Conservation (phyloP, 2,888 invertebrate genomes). For the Arge pagana region DNA sequence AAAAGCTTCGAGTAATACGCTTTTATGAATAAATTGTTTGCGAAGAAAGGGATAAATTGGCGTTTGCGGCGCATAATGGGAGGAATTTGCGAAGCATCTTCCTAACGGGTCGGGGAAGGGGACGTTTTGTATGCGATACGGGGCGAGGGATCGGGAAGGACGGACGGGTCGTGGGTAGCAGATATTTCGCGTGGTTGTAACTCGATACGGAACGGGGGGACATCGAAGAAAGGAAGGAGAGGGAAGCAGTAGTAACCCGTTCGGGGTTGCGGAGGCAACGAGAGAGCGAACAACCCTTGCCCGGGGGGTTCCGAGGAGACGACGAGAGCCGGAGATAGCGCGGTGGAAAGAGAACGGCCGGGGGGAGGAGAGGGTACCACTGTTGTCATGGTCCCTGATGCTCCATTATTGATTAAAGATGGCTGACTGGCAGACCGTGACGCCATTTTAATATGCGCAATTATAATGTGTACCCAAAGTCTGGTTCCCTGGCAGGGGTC, state of each 20-base stretch:
- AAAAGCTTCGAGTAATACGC: too few relatives aligned
- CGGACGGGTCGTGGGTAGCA: slow-evolving; percentile 1
- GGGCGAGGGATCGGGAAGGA: too few relatives aligned
- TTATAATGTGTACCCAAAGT: slow-evolving; percentile 53
- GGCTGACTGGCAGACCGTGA: slow-evolving; percentile 48
- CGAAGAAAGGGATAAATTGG: too few relatives aligned
- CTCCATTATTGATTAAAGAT: slow-evolving; percentile 59
- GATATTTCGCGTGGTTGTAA: slow-evolving; percentile 18
- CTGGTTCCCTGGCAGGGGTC: slow-evolving; percentile 28
- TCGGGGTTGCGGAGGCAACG: too few relatives aligned
- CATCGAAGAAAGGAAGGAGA: neutral
- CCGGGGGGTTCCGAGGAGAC: slow-evolving; percentile 48
- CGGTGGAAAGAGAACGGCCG: slow-evolving; percentile 45
- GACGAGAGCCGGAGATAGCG: slow-evolving; percentile 44
- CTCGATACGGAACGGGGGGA: slow-evolving; percentile 6
- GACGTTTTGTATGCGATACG: too few relatives aligned
- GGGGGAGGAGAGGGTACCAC: slow-evolving; percentile 50
- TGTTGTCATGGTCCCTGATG: slow-evolving; percentile 60
- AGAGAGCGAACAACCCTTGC: slow-evolving; percentile 46
- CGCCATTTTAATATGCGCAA: slow-evolving; percentile 59
- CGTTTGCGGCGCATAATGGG: too few relatives aligned
- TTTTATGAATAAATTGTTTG: too few relatives aligned
- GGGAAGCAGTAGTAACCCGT: too few relatives aligned
- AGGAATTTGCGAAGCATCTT: too few relatives aligned
- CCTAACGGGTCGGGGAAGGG: too few relatives aligned